Evolutionary conservation across 2,888 invertebrate genomes (phyloP).

Genomic region (Mythimna ferrago): DNA sequence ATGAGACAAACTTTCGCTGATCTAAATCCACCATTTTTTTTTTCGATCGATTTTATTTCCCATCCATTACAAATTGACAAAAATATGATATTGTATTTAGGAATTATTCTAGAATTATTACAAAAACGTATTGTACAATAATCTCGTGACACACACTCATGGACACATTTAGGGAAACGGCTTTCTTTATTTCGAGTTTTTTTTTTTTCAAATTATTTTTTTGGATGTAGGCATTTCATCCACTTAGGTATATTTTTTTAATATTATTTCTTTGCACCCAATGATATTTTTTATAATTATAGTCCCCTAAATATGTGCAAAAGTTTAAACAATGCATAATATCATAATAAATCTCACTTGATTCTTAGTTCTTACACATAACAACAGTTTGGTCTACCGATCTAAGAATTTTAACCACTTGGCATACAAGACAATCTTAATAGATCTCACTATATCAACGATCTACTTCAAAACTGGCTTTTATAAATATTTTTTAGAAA

Average conservation of each 20-base stretch:
- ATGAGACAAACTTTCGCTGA: constrained; percentile 7
- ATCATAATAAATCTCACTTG: constrained; percentile 59
- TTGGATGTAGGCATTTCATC: not conserved
- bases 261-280: not conserved
- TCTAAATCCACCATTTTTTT: not conserved
- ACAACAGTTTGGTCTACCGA: constrained; percentile 75
- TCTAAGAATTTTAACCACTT: constrained; percentile 72
- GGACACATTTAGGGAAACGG: constrained; percentile 29
- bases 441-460: constrained; percentile 62
- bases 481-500: constrained; percentile 23
- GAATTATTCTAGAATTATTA: constrained; percentile 47
- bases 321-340: constrained; percentile 39
- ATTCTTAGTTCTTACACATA: constrained; percentile 63
- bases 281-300: not conserved
- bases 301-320: constrained; percentile 35
- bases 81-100: constrained; percentile 12
- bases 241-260: not conserved
- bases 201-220: not conserved
- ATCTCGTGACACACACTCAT: constrained; percentile 29
- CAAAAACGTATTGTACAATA: constrained; percentile 48
- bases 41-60: not conserved
- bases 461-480: constrained; percentile 55
- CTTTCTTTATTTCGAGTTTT: not conserved
- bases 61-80: constrained; percentile 17
- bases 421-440: constrained; percentile 67